These are phyloP conservation scores for Zhuqinia jingwanae DNA, from an alignment of 2,888 invertebrate species.

Conservation along the genomic window DNA sequence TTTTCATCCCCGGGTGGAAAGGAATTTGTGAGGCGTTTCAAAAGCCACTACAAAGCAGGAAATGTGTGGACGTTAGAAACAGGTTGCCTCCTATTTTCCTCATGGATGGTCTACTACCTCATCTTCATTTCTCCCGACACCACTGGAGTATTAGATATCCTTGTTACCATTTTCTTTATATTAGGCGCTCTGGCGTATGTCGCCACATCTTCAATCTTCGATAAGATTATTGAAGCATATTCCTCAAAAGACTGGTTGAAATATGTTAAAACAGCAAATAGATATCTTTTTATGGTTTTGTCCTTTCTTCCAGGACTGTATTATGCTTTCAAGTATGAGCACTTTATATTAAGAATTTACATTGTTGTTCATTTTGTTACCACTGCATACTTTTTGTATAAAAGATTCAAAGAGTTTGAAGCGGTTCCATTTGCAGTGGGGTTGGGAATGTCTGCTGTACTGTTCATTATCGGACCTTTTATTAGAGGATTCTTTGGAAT, in stretches of 20 bases:
- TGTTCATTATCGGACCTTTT: slow-evolving; percentile 63
- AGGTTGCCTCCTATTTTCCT: slow-evolving; percentile 73
- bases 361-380: slow-evolving; percentile 68
- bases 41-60: slow-evolving; percentile 60
- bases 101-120: slow-evolving; percentile 74
- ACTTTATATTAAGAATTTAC: slow-evolving; percentile 69
- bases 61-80: slow-evolving; percentile 71
- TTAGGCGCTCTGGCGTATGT: slow-evolving; percentile 71
- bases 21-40: slow-evolving; percentile 63
- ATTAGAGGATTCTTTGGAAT: slow-evolving; percentile 71
- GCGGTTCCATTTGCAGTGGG: slow-evolving; percentile 73
- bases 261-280: slow-evolving; percentile 68
- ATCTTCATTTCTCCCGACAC: slow-evolving; percentile 59
- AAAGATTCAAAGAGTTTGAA: slow-evolving; percentile 73
- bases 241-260: slow-evolving; percentile 44
- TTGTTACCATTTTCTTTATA: slow-evolving; percentile 71
- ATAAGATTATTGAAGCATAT: slow-evolving; percentile 35
- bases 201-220: slow-evolving; percentile 59
- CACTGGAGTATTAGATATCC: slow-evolving; percentile 56
- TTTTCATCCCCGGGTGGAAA: slow-evolving; percentile 62
- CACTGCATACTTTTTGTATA: slow-evolving; percentile 72
- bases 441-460: slow-evolving; percentile 68
- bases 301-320: slow-evolving; percentile 74
- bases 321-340: slow-evolving; percentile 73
- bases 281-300: slow-evolving; percentile 71